These are phyloP conservation scores for Ladona fulva DNA, from an alignment of 1,140 invertebrate species.

Conservation along the genomic window DNA sequence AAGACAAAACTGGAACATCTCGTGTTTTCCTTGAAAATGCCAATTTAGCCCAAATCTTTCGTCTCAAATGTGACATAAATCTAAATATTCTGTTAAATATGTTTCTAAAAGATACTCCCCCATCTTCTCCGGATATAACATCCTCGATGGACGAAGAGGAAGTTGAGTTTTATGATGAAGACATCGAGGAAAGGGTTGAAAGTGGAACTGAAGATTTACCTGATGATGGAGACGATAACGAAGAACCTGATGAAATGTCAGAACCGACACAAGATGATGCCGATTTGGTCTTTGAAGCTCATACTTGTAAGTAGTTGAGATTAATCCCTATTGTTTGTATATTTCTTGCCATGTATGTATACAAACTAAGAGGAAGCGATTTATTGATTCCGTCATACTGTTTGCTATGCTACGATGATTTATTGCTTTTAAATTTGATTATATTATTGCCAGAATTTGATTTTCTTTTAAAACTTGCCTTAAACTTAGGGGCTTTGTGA, in stretches of 20 bases:
- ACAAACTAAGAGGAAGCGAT: too few species aligned
- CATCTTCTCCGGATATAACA: not conserved
- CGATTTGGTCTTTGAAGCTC: not conserved
- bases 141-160: not conserved
- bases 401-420: too few species aligned
- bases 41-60: not conserved
- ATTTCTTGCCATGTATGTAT: too few species aligned
- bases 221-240: not conserved
- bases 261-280: slow-evolving; percentile 3
- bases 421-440: too few species aligned
- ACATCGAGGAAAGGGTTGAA: not conserved
- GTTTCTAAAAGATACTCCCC: not conserved
- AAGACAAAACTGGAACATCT: not conserved
- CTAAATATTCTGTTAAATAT: not conserved
- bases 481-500: too few species aligned
- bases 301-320: not conserved
- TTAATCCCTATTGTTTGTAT: not conserved
- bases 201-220: not conserved
- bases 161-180: not conserved
- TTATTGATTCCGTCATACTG: too few species aligned
- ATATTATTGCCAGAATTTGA: too few species aligned
- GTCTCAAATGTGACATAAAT: not conserved
- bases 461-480: too few species aligned
- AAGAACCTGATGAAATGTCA: not conserved
- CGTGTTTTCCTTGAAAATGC: not conserved